Percentiles rank a stretch among this genome's conserved stretches.
These are phyloP conservation scores for Psephotus haematonotus DNA, from an alignment of 2,113 vertebrate species.

Conservation along the genomic window DNA sequence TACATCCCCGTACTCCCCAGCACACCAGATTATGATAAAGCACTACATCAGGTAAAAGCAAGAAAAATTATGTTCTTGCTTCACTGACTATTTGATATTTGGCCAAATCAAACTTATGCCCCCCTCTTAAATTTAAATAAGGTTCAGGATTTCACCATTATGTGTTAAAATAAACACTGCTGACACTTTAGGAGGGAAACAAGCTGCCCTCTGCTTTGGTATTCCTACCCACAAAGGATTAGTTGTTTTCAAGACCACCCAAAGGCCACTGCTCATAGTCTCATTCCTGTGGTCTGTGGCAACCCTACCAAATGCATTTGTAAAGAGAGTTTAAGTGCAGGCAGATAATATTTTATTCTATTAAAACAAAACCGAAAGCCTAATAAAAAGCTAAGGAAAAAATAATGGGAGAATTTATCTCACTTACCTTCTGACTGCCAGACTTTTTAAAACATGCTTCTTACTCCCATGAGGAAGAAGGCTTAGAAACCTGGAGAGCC, in stretches of 20 bases:
- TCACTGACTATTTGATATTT: background rate
- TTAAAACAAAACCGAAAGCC: slow-evolving; percentile 4
- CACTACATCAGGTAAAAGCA: background rate
- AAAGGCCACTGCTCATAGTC: slow-evolving; percentile 26
- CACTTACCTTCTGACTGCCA: background rate
- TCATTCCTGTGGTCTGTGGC: slow-evolving; percentile 58
- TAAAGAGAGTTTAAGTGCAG: slow-evolving; percentile 25
- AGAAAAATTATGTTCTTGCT: background rate
- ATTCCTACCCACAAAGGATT: background rate
- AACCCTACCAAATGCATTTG: background rate
- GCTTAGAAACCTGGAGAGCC: background rate
- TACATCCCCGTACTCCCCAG: background rate
- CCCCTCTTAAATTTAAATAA: background rate
- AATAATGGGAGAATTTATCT: background rate
- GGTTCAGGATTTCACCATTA: background rate
- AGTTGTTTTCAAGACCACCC: slow-evolving; percentile 36
- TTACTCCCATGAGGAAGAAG: background rate
- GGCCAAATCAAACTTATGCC: background rate
- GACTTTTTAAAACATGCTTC: background rate
- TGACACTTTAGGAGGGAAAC: slow-evolving; percentile 22
- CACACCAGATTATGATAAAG: background rate
- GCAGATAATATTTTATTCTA: slow-evolving; percentile 46
- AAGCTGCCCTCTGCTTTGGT: background rate
- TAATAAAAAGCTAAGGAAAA: background rate
- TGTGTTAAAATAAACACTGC: slow-evolving; percentile 4